phyloP scores from a whole-genome alignment of 1,140 invertebrate species.

The Calephelis virginiensis region DNA sequence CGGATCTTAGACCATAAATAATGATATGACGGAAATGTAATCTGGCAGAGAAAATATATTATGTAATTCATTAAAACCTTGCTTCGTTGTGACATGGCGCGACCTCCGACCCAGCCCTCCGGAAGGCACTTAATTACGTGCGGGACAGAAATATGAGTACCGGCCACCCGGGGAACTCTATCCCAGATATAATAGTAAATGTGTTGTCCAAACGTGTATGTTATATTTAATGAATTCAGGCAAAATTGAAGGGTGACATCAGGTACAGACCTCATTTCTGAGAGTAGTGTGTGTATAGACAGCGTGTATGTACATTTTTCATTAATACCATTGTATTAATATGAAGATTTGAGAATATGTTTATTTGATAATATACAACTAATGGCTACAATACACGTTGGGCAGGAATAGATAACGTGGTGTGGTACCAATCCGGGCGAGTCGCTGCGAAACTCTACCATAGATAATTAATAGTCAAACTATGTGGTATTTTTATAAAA shows the following conservation, averaged over 20 bases:
- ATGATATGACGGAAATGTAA: background rate
- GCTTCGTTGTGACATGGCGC: constrained; percentile 4
- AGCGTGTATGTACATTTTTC: too few relatives aligned
- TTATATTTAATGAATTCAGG: background rate
- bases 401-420: too few relatives aligned
- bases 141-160: constrained; percentile 17
- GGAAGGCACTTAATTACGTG: constrained; percentile 21
- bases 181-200: background rate
- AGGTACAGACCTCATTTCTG: background rate
- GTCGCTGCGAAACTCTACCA: too few relatives aligned
- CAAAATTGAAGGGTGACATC: background rate
- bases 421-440: too few relatives aligned
- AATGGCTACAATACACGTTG: too few relatives aligned
- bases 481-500: too few relatives aligned
- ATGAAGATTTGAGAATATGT: too few relatives aligned
- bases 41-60: constrained; percentile 3
- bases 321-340: too few relatives aligned
- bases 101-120: background rate
- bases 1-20: background rate
- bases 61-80: background rate
- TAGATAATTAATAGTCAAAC: too few relatives aligned
- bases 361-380: too few relatives aligned
- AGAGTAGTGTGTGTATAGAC: too few relatives aligned
- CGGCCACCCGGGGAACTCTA: background rate
- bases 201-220: background rate